These are phyloP conservation scores for Sialis lutaria DNA, from an alignment of 2,888 invertebrate species.

Conservation along the genomic window DNA sequence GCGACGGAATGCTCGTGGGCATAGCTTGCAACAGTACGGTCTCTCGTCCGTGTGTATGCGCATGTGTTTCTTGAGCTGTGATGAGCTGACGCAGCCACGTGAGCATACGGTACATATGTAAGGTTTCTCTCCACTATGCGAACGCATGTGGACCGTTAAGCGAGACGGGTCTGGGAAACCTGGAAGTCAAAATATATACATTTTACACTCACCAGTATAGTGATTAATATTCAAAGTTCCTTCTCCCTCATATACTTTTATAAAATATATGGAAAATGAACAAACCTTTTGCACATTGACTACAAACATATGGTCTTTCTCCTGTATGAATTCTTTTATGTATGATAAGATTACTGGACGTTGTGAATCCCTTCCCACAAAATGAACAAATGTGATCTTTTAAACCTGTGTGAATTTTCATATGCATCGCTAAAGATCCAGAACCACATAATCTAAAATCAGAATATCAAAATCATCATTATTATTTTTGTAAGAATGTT, in stretches of 20 bases:
- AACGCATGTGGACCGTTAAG: conserved; percentile 28
- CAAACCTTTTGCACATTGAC: conserved; percentile 24
- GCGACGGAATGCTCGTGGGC: conserved; percentile 22
- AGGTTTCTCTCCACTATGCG: conserved; percentile 28
- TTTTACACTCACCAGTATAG: too few relatives aligned
- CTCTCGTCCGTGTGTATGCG: conserved; percentile 28
- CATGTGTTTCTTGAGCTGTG: conserved; percentile 27
- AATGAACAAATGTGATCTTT: conserved; percentile 23
- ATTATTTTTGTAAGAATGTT: background rate
- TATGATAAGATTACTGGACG: conserved; percentile 22
- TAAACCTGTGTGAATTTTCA: conserved; percentile 29
- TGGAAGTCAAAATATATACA: background rate
- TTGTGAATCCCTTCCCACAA: conserved; percentile 25
- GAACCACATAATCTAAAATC: conserved; percentile 21
- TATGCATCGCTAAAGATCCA: conserved; percentile 26
- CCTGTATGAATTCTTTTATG: conserved; percentile 25
- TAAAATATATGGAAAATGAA: background rate
- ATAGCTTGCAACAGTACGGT: conserved; percentile 24
- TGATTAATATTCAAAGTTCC: too few relatives aligned
- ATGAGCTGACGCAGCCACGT: conserved; percentile 24
- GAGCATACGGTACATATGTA: conserved; percentile 22
- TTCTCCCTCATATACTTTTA: background rate
- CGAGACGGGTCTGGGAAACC: conserved; percentile 31
- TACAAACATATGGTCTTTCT: conserved; percentile 24
- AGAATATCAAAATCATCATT: background rate